Evolutionary conservation across 2,113 vertebrate species (phyloP).

Genomic region (Pomatorhinus ruficollis): DNA sequence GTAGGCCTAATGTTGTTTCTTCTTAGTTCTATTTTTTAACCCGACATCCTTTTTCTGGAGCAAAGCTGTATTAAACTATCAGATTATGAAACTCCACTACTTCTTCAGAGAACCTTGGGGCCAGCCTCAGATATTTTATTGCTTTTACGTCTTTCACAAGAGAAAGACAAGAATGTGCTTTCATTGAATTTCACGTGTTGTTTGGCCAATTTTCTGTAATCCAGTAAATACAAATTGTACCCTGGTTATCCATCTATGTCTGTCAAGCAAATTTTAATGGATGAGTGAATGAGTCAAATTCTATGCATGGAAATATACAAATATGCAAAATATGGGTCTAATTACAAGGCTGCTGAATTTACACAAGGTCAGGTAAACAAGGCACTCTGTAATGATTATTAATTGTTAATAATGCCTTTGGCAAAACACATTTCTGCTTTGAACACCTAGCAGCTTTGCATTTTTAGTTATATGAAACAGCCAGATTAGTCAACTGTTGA

Average conservation of each 20-base stretch:
- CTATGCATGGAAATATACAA: conserved; percentile 78
- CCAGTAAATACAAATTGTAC: conserved; percentile 84
- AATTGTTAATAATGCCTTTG: conserved; percentile 89
- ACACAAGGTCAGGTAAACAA: conserved; percentile 87
- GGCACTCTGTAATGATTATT: conserved; percentile 86
- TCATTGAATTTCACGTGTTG: conserved; percentile 75
- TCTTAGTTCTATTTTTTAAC: conserved; percentile 38
- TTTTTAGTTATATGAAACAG: conserved; percentile 62
- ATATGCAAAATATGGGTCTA: conserved; percentile 85
- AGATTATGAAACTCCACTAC: conserved; percentile 54
- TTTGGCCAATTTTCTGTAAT: conserved; percentile 84
- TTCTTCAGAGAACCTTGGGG: conserved; percentile 65
- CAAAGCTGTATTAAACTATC: conserved; percentile 37
- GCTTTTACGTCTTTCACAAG: conserved; percentile 73
- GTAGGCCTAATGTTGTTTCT: neutral
- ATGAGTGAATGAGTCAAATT: conserved; percentile 84
- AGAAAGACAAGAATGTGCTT: conserved; percentile 74
- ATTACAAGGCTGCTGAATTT: conserved; percentile 85
- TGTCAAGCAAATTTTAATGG: conserved; percentile 85
- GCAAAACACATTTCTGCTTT: conserved; percentile 73
- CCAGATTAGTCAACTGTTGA: conserved; percentile 54
- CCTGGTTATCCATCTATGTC: conserved; percentile 82
- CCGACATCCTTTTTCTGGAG: neutral
- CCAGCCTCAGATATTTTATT: conserved; percentile 69
- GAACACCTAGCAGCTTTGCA: conserved; percentile 73